Conservation (phyloP, 2,113 vertebrate species). For the Mungos mungo region DNA sequence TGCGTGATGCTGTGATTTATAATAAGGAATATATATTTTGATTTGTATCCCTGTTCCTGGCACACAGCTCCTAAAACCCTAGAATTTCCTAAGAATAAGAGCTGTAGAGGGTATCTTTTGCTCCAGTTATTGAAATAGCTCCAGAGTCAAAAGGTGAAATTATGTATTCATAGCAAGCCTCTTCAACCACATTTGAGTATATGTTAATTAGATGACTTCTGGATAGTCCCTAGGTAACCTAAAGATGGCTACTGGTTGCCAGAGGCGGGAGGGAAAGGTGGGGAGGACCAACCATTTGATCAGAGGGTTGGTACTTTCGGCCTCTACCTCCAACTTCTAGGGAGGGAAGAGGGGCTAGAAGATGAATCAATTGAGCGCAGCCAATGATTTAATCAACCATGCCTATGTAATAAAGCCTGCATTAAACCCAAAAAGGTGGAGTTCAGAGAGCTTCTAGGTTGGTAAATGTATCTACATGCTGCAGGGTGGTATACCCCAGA, state of each 20-base stretch:
- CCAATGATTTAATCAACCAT: background rate
- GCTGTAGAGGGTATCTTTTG: background rate
- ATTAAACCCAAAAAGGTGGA: background rate
- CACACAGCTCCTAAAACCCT: background rate
- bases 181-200: background rate
- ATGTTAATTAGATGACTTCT: background rate
- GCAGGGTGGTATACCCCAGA: background rate
- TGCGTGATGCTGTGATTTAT: background rate
- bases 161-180: background rate
- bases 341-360: background rate
- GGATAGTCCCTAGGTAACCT: background rate
- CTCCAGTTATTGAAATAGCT: background rate
- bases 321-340: background rate
- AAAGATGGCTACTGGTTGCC: background rate
- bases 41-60: background rate
- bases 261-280: background rate
- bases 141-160: background rate
- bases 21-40: background rate
- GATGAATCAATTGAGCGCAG: background rate
- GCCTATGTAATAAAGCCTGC: background rate
- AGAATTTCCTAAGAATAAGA: conserved; percentile 6
- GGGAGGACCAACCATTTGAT: background rate
- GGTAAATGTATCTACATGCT: background rate
- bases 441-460: background rate
- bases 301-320: background rate